Conservation (phyloP, 2,888 invertebrate genomes). For the Apotomis betuletana region DNA sequence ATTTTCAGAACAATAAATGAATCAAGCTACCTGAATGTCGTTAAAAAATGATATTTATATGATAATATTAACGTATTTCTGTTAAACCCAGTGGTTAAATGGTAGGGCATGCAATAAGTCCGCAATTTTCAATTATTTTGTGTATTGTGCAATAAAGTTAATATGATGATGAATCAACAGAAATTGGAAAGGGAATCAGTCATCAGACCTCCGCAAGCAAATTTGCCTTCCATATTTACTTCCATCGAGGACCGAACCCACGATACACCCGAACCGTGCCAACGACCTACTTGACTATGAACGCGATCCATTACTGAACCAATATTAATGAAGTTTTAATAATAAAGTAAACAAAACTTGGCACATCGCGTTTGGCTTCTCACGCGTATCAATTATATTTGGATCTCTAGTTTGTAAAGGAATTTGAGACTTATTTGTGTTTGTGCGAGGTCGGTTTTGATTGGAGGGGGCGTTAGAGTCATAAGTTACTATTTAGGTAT, state of each 20-base stretch:
- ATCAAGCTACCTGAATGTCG: too few species aligned
- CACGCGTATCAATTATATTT: conserved; percentile 48
- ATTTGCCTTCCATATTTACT: conserved; percentile 3
- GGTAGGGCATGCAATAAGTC: too few species aligned
- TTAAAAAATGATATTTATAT: too few species aligned
- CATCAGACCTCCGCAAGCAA: too few species aligned
- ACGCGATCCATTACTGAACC: conserved; percentile 46
- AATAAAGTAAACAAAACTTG: conserved; percentile 49
- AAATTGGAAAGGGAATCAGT: too few species aligned
- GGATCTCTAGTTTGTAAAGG: conserved; percentile 37
- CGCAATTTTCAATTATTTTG: too few species aligned
- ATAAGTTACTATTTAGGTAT: conserved; percentile 51
- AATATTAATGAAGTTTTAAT: conserved; percentile 52
- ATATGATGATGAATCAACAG: too few species aligned
- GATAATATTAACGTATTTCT: too few species aligned
- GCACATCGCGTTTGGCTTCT: conserved; percentile 51
- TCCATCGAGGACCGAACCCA: conserved; percentile 5
- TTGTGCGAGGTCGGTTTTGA: conserved; percentile 30
- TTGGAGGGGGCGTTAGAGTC: conserved; percentile 5
- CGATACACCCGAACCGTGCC: conserved; percentile 10
- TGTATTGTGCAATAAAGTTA: too few species aligned
- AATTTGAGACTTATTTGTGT: conserved; percentile 17
- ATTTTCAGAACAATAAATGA: too few species aligned
- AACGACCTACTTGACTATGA: conserved; percentile 16
- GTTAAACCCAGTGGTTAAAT: too few species aligned